These are phyloP conservation scores for Drosophila parabipectinata DNA, from an alignment of 1,140 invertebrate genomes.

Conservation along the genomic window DNA sequence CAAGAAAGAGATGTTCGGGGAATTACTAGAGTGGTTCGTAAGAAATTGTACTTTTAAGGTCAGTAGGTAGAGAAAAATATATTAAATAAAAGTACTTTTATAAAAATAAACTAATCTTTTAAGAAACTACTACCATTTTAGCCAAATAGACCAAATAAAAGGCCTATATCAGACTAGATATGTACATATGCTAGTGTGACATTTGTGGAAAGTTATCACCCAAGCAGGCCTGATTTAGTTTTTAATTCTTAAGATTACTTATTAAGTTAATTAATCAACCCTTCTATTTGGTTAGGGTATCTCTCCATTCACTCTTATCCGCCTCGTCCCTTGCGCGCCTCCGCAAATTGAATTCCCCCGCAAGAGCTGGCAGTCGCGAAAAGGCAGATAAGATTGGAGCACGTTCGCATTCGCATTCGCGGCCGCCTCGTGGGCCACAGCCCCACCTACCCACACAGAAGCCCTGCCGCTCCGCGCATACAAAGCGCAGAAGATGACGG, in stretches of 20 bases:
- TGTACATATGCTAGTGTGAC: too few relatives aligned
- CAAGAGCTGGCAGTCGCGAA: conserved; percentile 15
- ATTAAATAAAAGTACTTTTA: too few relatives aligned
- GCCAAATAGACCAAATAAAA: too few relatives aligned
- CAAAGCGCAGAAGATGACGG: conserved; percentile 54
- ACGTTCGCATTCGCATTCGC: conserved; percentile 23
- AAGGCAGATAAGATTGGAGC: conserved; percentile 55
- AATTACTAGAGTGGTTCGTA: too few relatives aligned
- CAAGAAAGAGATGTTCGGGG: too few relatives aligned
- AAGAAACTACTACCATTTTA: too few relatives aligned
- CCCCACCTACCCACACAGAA: conserved; percentile 34
- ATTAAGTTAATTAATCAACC: not conserved
- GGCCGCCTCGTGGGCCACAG: conserved; percentile 18
- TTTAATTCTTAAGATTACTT: not conserved
- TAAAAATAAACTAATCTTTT: too few relatives aligned
- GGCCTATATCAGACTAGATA: too few relatives aligned
- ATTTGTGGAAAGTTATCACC: too few relatives aligned
- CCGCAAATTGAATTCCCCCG: conserved; percentile 51
- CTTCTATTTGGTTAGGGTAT: conserved; percentile 16
- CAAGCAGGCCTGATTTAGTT: not conserved
- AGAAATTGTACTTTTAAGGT: too few relatives aligned
- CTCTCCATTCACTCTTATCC: not conserved
- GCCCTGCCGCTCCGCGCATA: conserved; percentile 51
- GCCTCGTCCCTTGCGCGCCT: conserved; percentile 11
- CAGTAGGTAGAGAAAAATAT: too few relatives aligned